These are phyloP conservation scores for Neosilurus hyrtlii DNA, from an alignment of 2,797 vertebrate genomes.

Conservation along the genomic window DNA sequence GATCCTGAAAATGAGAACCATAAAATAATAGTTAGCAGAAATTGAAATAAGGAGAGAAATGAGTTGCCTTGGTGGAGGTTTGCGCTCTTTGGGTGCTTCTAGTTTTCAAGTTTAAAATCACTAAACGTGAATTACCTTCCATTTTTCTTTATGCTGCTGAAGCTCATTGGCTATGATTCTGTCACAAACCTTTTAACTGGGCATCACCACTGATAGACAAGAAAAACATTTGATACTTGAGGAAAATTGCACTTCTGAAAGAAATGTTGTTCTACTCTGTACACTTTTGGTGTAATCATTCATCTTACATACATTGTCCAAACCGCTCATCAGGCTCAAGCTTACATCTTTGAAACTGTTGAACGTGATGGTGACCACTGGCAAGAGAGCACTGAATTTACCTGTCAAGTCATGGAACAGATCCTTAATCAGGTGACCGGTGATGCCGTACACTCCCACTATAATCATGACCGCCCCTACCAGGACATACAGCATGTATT, in stretches of 20 bases:
- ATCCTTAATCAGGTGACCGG: constrained; percentile 79
- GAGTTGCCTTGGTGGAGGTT: too few relatives aligned
- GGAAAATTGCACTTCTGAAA: neutral
- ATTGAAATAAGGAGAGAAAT: too few relatives aligned
- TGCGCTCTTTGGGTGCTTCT: neutral
- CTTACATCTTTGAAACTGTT: neutral
- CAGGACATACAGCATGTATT: constrained; percentile 68
- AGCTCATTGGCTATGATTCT: neutral
- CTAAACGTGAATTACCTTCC: neutral
- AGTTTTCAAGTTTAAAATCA: neutral
- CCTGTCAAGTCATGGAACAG: constrained; percentile 74
- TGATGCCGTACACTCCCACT: constrained; percentile 72
- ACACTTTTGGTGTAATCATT: neutral
- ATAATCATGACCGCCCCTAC: constrained; percentile 69
- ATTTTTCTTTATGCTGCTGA: neutral
- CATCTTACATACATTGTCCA: neutral
- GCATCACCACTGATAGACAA: neutral
- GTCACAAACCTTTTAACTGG: neutral
- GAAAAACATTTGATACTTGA: neutral
- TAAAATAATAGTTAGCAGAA: too few relatives aligned
- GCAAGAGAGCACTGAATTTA: constrained; percentile 47
- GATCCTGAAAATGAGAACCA: too few relatives aligned
- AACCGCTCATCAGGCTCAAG: neutral
- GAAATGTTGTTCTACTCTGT: neutral
- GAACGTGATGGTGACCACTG: neutral